These are phyloP conservation scores for Platycercus adscitus DNA, from an alignment of 2,113 vertebrate species.

Conservation along the genomic window DNA sequence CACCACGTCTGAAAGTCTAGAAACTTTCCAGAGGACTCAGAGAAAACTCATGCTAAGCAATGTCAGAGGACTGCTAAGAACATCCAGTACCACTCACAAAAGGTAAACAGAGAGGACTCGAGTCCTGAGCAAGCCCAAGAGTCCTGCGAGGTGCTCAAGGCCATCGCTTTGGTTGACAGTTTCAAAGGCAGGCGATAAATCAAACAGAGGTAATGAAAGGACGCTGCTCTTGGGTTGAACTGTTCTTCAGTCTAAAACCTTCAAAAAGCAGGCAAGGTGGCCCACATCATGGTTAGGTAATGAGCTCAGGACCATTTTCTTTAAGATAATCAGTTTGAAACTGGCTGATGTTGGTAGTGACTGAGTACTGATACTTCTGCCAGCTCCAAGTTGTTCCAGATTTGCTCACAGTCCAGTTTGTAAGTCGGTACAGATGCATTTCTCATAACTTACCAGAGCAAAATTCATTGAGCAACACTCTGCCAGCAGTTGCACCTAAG, in stretches of 20 bases:
- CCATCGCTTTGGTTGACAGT: background rate
- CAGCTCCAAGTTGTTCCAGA: background rate
- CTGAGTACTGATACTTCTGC: background rate
- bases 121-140: background rate
- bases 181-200: constrained; percentile 25
- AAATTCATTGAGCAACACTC: background rate
- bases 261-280: background rate
- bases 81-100: background rate
- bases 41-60: background rate
- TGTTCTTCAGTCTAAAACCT: background rate
- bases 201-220: constrained; percentile 16
- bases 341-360: background rate
- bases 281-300: background rate
- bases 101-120: background rate
- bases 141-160: background rate
- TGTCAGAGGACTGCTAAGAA: background rate
- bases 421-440: background rate
- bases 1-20: background rate
- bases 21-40: background rate
- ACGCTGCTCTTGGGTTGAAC: background rate
- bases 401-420: background rate
- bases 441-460: background rate
- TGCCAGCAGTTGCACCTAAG: background rate
- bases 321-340: background rate
- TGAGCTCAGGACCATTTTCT: background rate